phyloP scores from a whole-genome alignment of 2,888 invertebrate species.

The Mycalesis mineus region DNA sequence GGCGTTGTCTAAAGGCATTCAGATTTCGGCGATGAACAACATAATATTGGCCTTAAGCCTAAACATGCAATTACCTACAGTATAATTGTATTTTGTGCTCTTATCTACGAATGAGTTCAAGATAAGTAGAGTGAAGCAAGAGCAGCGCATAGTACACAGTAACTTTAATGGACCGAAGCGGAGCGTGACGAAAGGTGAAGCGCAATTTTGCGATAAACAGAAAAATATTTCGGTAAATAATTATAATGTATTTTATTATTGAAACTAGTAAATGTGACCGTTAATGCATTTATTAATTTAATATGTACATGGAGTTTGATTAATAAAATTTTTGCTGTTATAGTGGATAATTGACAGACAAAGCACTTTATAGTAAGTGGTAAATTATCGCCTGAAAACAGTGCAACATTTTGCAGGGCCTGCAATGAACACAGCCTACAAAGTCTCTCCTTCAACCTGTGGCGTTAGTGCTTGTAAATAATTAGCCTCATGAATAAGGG shows the following conservation, averaged over 20 bases:
- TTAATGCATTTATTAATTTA: too few relatives aligned
- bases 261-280: background rate
- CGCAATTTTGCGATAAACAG: constrained; percentile 43
- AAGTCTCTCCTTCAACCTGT: too few relatives aligned
- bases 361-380: too few relatives aligned
- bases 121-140: constrained; percentile 41
- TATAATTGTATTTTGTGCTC: constrained; percentile 3
- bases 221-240: constrained; percentile 26
- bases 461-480: too few relatives aligned
- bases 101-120: constrained; percentile 14
- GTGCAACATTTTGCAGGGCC: too few relatives aligned
- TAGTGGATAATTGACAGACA: too few relatives aligned
- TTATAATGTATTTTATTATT: constrained; percentile 10
- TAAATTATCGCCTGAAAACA: too few relatives aligned
- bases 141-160: constrained; percentile 43
- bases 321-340: too few relatives aligned
- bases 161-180: constrained; percentile 48
- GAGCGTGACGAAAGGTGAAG: constrained; percentile 57
- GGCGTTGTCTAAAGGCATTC: background rate
- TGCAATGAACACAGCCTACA: too few relatives aligned
- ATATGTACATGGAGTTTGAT: too few relatives aligned
- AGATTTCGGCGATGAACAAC: background rate
- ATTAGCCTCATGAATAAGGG: too few relatives aligned
- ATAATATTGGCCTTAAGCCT: constrained; percentile 9
- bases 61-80: background rate